phyloP scores from a whole-genome alignment of 2,888 invertebrate genomes.

The Polietes domitor region DNA sequence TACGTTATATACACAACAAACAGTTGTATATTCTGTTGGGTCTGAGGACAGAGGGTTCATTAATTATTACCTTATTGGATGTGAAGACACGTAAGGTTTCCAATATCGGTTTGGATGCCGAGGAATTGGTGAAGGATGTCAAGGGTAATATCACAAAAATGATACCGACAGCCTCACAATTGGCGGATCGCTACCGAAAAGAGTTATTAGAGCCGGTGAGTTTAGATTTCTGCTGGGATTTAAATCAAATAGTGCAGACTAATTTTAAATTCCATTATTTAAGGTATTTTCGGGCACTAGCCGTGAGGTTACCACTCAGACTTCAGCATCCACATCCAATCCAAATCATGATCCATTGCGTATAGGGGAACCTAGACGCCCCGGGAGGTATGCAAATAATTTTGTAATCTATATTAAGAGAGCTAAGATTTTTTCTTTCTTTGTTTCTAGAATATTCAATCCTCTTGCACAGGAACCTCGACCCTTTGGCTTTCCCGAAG shows the following conservation, averaged over 20 bases:
- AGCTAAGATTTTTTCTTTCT: slow-evolving; percentile 43
- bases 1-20: slow-evolving; percentile 87
- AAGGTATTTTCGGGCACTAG: slow-evolving; percentile 77
- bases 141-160: slow-evolving; percentile 84
- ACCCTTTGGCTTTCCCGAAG: slow-evolving; percentile 79
- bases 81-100: slow-evolving; percentile 82
- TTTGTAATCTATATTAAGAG: neutral
- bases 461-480: slow-evolving; percentile 68
- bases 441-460: slow-evolving; percentile 59
- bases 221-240: neutral
- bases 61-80: slow-evolving; percentile 85
- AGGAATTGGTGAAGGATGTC: slow-evolving; percentile 82
- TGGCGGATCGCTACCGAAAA: slow-evolving; percentile 84
- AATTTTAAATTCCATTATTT: neutral
- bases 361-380: slow-evolving; percentile 73
- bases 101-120: slow-evolving; percentile 84
- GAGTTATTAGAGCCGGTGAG: slow-evolving; percentile 86
- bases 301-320: slow-evolving; percentile 77
- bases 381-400: neutral
- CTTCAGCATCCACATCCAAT: slow-evolving; percentile 62
- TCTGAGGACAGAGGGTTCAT: slow-evolving; percentile 83
- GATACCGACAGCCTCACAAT: slow-evolving; percentile 85
- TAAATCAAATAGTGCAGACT: neutral
- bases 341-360: slow-evolving; percentile 72
- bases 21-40: slow-evolving; percentile 86